Base-by-base conservation (phyloP, 2,888 invertebrate genomes). In the Tetrapedia diversipes region DNA sequence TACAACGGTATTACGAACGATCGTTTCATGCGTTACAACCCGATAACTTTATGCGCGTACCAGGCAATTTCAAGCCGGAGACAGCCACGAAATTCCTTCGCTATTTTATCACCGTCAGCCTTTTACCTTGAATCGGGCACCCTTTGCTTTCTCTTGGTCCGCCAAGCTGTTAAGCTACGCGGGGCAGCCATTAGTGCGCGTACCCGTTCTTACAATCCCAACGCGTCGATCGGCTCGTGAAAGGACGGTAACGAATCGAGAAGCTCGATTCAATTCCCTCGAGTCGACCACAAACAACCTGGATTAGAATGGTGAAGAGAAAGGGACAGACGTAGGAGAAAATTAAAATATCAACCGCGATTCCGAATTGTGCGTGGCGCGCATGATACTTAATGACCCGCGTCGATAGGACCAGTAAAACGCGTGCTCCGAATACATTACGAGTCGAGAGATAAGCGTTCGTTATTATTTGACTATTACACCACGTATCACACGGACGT, bases 371-470 rank as follows among this genome's bases (percentile, higher is more conserved):
- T 68, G n/a, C n/a, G 32, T 24, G 49, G 47, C 71, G 69, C 56
- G 57, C 24, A 61, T 53, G 34, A 39, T n/a, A n/a, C 61, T 74
- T 54, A 66, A 79, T 67, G 72, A 71, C 29, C n/a, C 49, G 49
- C 70, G 65, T 77, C 76, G 72, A 78, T 82, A 76, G 71, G 67
- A 61, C 71, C 79, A 79, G 79, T 60, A 81, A 84, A 84, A 83
- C 80, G 85, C 81, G 85, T 85, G 81, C 77, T 79, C 74, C 75
- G 81, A 83, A 83, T 84, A 83, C 79, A 85, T 81, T 77, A 76
- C 75, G 75, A 45, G 39, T 16, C 72, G 77, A 79, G 69, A 54
- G 80, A 78, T 84, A 85, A 73, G 78, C 80, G 80, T 83, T 77
- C 77, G 74, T 75, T 80, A 80, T 81, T 85, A 84, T 82, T 84